A percentile compares a stretch with the other conserved stretches of the same genome.
These are phyloP conservation scores for Drosophila takahashii DNA, from an alignment of 1,140 invertebrate genomes.

Conservation along the genomic window DNA sequence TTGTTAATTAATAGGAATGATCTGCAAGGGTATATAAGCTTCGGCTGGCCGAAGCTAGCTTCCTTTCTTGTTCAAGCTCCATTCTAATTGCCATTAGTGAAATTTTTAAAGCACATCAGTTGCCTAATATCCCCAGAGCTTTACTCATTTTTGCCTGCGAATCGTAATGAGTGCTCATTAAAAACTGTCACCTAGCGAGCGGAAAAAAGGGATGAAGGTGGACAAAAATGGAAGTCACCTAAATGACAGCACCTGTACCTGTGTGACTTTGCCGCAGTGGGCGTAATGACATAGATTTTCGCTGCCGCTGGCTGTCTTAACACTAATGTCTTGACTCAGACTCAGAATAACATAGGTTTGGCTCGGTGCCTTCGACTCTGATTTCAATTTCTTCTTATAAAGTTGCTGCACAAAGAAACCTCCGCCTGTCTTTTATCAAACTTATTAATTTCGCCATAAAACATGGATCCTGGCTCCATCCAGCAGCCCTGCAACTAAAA, in stretches of 20 bases:
- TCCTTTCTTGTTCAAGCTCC: too few species aligned
- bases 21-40: too few species aligned
- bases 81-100: too few species aligned
- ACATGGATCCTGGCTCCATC: neutral
- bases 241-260: conserved; percentile 9
- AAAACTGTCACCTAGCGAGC: conserved; percentile 32
- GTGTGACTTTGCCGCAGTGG: conserved; percentile 9
- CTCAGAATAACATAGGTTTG: neutral
- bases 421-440: conserved; percentile 48
- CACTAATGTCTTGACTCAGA: conserved; percentile 15
- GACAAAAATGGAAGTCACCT: neutral
- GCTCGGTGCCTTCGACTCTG: conserved; percentile 1
- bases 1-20: too few species aligned
- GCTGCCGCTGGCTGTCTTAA: neutral
- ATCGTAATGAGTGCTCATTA: conserved; percentile 54
- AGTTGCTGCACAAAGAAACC: conserved; percentile 3
- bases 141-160: neutral
- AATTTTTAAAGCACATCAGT: too few species aligned
- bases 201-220: neutral
- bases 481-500: conserved; percentile 31
- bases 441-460: conserved; percentile 58
- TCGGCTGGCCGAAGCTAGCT: too few species aligned
- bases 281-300: conserved; percentile 27
- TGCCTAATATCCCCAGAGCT: neutral
- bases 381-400: conserved; percentile 55